Conservation (phyloP, 2,797 vertebrate species). For the Yasuhikotakia modesta region DNA sequence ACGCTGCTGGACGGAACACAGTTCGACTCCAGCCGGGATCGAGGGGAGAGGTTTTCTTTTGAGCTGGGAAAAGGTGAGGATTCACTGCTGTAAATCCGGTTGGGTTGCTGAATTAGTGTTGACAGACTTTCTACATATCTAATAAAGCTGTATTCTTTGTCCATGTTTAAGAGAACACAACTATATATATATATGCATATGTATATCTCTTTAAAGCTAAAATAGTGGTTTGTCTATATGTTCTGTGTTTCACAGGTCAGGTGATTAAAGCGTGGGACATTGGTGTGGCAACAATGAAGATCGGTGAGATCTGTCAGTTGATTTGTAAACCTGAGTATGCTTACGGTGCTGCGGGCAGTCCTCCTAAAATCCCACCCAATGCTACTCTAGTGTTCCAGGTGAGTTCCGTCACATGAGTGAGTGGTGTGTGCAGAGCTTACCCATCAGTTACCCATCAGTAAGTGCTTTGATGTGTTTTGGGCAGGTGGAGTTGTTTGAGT, state of each 20-base stretch:
- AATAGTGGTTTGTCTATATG: background rate
- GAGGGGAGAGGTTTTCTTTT: constrained; percentile 91
- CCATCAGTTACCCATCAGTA: background rate
- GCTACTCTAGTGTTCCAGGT: constrained; percentile 95
- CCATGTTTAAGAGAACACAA: no score
- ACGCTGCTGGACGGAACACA: constrained; percentile 90
- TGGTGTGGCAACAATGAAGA: constrained; percentile 91
- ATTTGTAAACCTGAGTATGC: constrained; percentile 94
- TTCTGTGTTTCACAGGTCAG: constrained; percentile 79
- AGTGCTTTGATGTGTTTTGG: constrained; percentile 8
- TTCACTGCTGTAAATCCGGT: no score
- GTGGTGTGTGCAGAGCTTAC: background rate
- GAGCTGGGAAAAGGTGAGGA: constrained; percentile 98
- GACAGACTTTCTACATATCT: no score
- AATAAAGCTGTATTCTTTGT: no score
- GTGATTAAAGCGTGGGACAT: constrained; percentile 99
- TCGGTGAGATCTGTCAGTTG: constrained; percentile 88
- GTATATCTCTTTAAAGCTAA: no score
- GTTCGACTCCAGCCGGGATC: constrained; percentile 94
- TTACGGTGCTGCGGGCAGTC: constrained; percentile 91
- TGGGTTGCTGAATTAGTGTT: no score
- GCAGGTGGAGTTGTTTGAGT: constrained; percentile 94
- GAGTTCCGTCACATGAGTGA: constrained; percentile 32
- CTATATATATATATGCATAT: no score
- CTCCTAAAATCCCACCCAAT: constrained; percentile 93